Evolutionary conservation across 2,797 vertebrate genomes (phyloP), one percentile per base, ranked within the genome.

Genomic region (Scolopax rusticola): DNA sequence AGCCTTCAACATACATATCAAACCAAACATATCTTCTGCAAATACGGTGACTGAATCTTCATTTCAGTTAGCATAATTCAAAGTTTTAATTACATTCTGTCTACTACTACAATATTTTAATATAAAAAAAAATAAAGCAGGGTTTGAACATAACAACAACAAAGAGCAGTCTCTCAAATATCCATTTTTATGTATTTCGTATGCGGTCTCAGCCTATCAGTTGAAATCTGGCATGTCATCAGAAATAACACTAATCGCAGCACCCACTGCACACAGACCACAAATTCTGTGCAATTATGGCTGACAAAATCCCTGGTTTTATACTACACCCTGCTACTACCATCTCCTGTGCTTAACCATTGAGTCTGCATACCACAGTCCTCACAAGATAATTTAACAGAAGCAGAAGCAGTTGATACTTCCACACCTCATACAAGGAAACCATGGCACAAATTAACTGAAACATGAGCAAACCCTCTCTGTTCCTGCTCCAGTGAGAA

Each of bases 291-390:
- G n/a, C 32, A 64, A 57, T 12, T 68, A 53, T 0, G 59, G 11
- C 47, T 28, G 36, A 40, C 33, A 90, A 86, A 93, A 79, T 17
- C 16, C 32, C 50, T 24, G 14, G 27, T 65, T 12, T 86, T 68
- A 9, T 1, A 20, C 16, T 12, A 8, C 1, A 50, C 25, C 18
- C 25, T 74, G 32, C 25, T 60, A 19, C 27, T 50, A 41, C 12
- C 0, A 0, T n/a, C 25, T 73, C 41, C 51, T 2, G 0, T 23
- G 47, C 38, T 56, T 28, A 60, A 53, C 12, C 2, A 41, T 2
- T 4, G 43, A 75, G 43, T 5, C 11, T 2, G 5, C 1, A 2
- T 21, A 75, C 21, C n/a, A 48, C 33, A 7, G 25, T 36, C 6
- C 23, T 38, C 38, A 14, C 23, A 70, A n/a, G 4, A 15, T 15